Conservation (phyloP, 2,113 vertebrate genomes). For the Mastomys natalensis region DNA sequence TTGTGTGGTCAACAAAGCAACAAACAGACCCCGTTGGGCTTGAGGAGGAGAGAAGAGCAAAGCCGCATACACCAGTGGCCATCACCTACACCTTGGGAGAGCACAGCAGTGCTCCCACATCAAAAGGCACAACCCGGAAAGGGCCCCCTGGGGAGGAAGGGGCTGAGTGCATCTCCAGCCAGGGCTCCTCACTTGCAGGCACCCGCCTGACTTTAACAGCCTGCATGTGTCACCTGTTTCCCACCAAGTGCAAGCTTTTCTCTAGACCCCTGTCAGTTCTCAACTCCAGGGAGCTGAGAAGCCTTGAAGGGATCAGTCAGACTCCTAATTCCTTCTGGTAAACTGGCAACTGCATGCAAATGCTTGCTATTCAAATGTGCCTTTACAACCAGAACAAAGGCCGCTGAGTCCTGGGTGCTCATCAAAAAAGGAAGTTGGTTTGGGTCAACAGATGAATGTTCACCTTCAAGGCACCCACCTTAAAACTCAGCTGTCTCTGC, state of each 20-base stretch:
- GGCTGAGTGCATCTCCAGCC: neutral
- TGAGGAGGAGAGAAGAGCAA: neutral
- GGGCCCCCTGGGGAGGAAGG: neutral
- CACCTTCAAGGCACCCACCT: neutral
- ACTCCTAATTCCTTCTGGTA: neutral
- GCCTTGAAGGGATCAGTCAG: neutral
- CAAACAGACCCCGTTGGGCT: neutral
- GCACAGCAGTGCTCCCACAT: neutral
- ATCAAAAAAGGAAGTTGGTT: neutral
- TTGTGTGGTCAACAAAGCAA: neutral
- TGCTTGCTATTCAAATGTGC: neutral
- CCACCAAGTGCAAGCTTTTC: neutral
- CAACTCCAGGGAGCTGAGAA: neutral
- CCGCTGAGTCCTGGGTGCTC: neutral
- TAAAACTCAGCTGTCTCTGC: neutral
- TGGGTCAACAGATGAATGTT: neutral
- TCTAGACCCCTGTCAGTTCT: neutral
- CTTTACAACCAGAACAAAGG: neutral
- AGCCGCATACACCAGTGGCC: rapidly evolving
- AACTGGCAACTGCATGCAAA: neutral
- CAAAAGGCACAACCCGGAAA: neutral
- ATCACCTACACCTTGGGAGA: neutral
- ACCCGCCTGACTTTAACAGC: no score
- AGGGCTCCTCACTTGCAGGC: neutral
- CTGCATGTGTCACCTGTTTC: neutral